These are phyloP conservation scores for Agapornis roseicollis DNA, from an alignment of 2,113 vertebrate species.

Conservation along the genomic window DNA sequence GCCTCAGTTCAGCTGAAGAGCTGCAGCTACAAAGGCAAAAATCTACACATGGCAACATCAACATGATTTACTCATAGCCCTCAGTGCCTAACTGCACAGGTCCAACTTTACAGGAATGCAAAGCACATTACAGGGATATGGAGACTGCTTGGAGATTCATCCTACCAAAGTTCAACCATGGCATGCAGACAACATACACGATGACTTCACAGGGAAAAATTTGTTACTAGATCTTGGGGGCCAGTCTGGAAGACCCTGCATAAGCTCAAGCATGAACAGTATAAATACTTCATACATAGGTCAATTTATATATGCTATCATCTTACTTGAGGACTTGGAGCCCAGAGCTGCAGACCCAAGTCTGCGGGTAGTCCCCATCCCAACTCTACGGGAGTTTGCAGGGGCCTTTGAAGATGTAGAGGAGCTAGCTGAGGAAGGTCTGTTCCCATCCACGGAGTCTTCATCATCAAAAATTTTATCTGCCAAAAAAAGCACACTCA, in stretches of 20 bases:
- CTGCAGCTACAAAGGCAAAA: not conserved
- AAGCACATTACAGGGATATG: not conserved
- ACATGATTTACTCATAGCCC: not conserved
- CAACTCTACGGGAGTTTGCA: constrained; percentile 79
- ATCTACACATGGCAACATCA: not conserved
- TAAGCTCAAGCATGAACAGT: not conserved
- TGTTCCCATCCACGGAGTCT: constrained; percentile 95
- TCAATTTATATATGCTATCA: not conserved
- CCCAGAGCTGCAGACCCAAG: constrained; percentile 81
- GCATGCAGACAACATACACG: not conserved
- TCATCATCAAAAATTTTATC: constrained; percentile 99
- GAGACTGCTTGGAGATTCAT: not conserved
- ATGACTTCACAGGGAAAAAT: not conserved
- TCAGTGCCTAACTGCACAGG: not conserved
- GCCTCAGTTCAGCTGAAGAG: not conserved
- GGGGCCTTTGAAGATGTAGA: constrained; percentile 89
- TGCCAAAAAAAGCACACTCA: constrained; percentile 56
- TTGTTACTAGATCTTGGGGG: not conserved
- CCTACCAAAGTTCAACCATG: rapidly evolving
- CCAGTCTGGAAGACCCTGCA: not conserved
- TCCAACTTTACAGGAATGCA: not conserved
- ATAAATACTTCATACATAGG: not conserved
- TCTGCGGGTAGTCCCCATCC: constrained; percentile 82
- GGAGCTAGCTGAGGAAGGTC: constrained; percentile 93
- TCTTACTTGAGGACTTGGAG: constrained; percentile 84